Base-by-base conservation (phyloP, 1,140 invertebrate species). In the Eupristina koningsbergeri region DNA sequence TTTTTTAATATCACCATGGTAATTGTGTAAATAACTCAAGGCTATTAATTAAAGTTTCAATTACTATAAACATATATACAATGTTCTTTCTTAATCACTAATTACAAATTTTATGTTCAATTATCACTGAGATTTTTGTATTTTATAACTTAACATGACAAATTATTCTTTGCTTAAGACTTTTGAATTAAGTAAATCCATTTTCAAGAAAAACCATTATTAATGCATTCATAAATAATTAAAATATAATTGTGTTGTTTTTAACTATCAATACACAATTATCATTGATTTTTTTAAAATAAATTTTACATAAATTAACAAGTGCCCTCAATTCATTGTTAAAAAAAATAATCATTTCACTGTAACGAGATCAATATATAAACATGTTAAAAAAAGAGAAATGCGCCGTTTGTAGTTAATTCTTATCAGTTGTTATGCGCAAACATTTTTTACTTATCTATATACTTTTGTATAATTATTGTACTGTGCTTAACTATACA, bases 1-100 rank as follows among this genome's bases (percentile, higher is more conserved):
- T 71, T 88, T 82, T 87, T 86, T 89, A 88, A 88, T 88, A 88
- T 89, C 88, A 88, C 87, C 58, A 50, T 63, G 86, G 86, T 87
- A 88, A 86, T 86, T 85, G 47, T 80, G 53, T 36, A 87, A 88
- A 86, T 84, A 86, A 87, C 84, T 83, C 84, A 85, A 86, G 76
- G 67, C 67, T 85, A 88, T 85, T 83, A 81, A 85, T 88, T 75
- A 53, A 85, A 88, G 26, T 86, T 86, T 86, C 39, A 81, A 86
- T 86, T 85, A 80, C 67, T 87, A 74, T 86, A 85, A 85, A 87
- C 64, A 80, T 85, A 85, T 77, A 34, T 88, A 86, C 77, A 84
- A 80, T 74, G 79, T 0, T 19, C 64, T 50, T 63, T 47, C 69
- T 80, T 80, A 80, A 29, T 61, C 22, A 3, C 67, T 83, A 77